Evolutionary conservation across 35 echinoderm and acorn worm species (phyloP), one percentile per base, ranked within the genome.

Genomic region (Amphiura filiformis): DNA sequence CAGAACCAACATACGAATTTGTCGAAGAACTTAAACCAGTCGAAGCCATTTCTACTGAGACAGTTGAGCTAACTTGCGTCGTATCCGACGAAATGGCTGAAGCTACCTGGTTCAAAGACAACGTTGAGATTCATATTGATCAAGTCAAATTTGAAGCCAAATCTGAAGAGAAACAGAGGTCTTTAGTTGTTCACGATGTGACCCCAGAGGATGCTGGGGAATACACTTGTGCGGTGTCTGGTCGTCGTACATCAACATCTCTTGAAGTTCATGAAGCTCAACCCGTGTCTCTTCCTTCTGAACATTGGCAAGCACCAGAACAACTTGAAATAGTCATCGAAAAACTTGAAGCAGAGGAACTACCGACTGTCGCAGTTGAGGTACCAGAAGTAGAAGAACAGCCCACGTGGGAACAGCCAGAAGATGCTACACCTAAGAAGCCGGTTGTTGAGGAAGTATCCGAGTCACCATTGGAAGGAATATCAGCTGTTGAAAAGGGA

Each of bases 91-190:
- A 88, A 36, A 34, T 12, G 32, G 78, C 56, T 40, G 36, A 70
- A 23, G 83, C 64, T 13, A 95, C 57, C 23, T 95, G 94, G 89
- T 92, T 85, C 75, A 89, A 88, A 37, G 89, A 83, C 37, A 86
- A 92, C 32, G 82, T 37, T 36, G 90, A 92, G 32, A 89, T 95
- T 32, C 15, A 36, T 23, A 32, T 81, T 15, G 85, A 85, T 75
- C 86, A 93, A 26, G 86, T 38, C 22, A 91, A 88, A 32, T 88
- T 81, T 28, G 76, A 88, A 28, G 75, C 87, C 13, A 83, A 82
- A 70, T 44, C 39, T 65, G 84, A 70, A 0, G 88, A 84, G 7
- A 78, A 61, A 22, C 87, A 78, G 38, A 81, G 49, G 30, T 90
- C 86, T 0, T 79, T 94, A 34, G 82, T 82, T 22, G 82, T 94